Evolutionary conservation across 2,113 vertebrate genomes (phyloP), one percentile per base, ranked within the genome.

Genomic region (Chroicocephalus ridibundus): DNA sequence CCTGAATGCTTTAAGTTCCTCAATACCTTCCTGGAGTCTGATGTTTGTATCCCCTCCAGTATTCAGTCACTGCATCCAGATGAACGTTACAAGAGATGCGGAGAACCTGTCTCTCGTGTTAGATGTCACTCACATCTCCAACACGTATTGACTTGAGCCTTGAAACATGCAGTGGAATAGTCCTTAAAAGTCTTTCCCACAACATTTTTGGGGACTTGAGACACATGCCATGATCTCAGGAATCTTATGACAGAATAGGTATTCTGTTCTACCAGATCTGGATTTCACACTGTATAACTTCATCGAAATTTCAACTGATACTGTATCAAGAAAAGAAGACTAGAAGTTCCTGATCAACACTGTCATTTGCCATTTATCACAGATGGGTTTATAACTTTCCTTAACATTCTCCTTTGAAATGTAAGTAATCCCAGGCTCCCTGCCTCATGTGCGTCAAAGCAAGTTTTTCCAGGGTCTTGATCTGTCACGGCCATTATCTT

Each of bases 401-500:
- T 72, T 61, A 90, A 85, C 11, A 13, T 57, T 80, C 38, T 88
- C 71, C 86, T 90, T 93, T 94, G 79, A 95, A 91, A 93, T 10
- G 0, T 87, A 94, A 96, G 69, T 62, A 96, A 90, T 85, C 47
- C 69, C 90, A 95, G 92, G 69, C 60, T 68, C 64, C 78, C 74
- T 85, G 65, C 29, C 78, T 93, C 13, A 17, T 51, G 19, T 52
- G 15, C 29, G n/a, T 85, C 85, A 94, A 85, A 82, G 29, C 27
- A 78, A 76, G 78, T 72, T 90, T 82, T 42, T 54, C 22, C 61
- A 90, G 42, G 32, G 26, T 79, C 85, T 95, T 94, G 61, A 93
- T 80, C 90, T 32, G 40, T 69, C 58, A 62, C 1, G 3, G 58
- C 36, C 58, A 52, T 76, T 90, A 83, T 29, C 71, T 85, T 57